Base-by-base conservation (phyloP, 2,113 vertebrate species). In the Aramus guarauna region DNA sequence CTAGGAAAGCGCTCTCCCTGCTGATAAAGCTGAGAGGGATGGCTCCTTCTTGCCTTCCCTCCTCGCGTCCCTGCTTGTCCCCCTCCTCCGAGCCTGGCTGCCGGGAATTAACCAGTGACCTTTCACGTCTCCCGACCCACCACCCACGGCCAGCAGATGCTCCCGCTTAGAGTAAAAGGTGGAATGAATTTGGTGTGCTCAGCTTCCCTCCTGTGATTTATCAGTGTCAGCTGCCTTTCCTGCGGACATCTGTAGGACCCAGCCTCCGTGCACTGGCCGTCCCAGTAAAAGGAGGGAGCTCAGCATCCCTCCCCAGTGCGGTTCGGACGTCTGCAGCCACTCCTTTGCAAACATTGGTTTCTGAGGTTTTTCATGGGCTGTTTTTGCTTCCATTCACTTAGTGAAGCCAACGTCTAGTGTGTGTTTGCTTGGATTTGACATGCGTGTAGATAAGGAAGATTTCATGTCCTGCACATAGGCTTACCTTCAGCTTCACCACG, bases 61-160 rank as follows among this genome's bases (percentile, higher is more conserved):
- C 53, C 58, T 94, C 6, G 50, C 18, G 1, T 89, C 95, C 87
- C 76, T 62, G 88, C 94, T 93, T 8, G 0, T 91, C 75, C 74
- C 89, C 66, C 73, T 95, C 74, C 91, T 95, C 94, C 2, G 1
- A 37, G 64, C 89, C 93, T 43, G 37, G 90, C 74, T 79, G 88
- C 95, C 55, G 26, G 97, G 97, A 98, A 97, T 98, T 97, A 96
- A 94, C 93, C 89, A 45, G 95, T 95, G 97, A 97, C 97, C 97
- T 97, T 98, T 97, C 95, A 94, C 90, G 19, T 97, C 91, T 97
- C 83, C 79, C 19, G 58, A 17, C 92, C 95, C 91, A 73, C 95
- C 87, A 83, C 83, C 94, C 94, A 80, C 90, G 88, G 96, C 96
- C 75, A 9, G 96, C 96, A 95, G 94, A 94, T 56, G 27, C 79